Base-by-base conservation (phyloP, 2,888 invertebrate genomes). In the Invenusta paracnida region DNA sequence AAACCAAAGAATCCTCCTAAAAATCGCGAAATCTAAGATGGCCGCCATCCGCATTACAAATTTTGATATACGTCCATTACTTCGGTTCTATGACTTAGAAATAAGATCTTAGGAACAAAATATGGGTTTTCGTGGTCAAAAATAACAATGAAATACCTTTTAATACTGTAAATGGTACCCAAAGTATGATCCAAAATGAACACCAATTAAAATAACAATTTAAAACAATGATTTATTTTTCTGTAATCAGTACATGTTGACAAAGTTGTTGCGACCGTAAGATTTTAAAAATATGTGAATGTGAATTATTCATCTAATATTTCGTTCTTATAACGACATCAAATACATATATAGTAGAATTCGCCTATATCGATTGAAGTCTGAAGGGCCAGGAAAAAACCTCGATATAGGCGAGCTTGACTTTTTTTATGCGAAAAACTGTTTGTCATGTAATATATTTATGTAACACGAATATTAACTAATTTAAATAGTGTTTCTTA, bases 21-120 rank as follows among this genome's bases (percentile, higher is more conserved):
- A 73, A 73, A 73, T 73, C 73, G 25, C 73, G 25, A 73, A 73
- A 73, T 73, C 73, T 23, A 73, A 73, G 73, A 73, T 73, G 73
- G 73, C 73, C 73, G 73, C 73, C 73, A 73, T 73, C 25, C 73
- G 73, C 73, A 73, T 23, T 73, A 23, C 73, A 73, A 5, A 73
- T 73, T 73, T 73, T 5, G 73, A 73, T 73, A 73, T 73, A 73
- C 73, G 73, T 5, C 73, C 73, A 73, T 23, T 73, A 73, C 73
- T 73, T 73, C 27, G 73, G 48, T 48, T 48, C 48, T 48, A 48
- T 48, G 48, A 48, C 48, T 48, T 48, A 48, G 48, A 48, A 48
- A 48, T 17, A 48, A 5, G 48, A 48, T 48, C 48, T 48, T 48
- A 48, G 48, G 5, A 11, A 48, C 48, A 48, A 48, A 48, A 48